Base-by-base conservation (phyloP, 2,888 invertebrate species). In the Furcula furcula region DNA sequence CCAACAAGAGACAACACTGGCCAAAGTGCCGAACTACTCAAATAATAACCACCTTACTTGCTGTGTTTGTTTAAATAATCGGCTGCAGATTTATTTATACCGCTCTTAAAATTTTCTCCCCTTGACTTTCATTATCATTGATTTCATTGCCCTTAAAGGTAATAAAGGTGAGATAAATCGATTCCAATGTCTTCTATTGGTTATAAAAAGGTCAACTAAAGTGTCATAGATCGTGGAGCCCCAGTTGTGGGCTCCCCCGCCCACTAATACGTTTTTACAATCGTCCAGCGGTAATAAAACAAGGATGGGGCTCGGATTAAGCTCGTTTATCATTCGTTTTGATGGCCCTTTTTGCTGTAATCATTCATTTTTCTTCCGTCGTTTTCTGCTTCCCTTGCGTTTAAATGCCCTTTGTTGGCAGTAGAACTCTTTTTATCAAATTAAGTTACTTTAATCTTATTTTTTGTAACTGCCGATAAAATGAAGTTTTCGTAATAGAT, bases 341-440 rank as follows among this genome's bases (percentile, higher is more conserved):
- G 86, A 88, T 86, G 78, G 85, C 84, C 83, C 77, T 87, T 87
- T 86, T 87, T 87, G 86, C 83, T 72, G 82, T 85, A 86, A 88
- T 88, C 87, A 85, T 86, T 88, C 87, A 88, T 87, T 88, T 87
- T 84, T 86, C 85, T 83, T 85, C 86, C 78, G 78, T 80, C 80
- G 78, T 82, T 81, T 81, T 82, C 81, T 78, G 76, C 78, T 83
- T 80, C 77, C 80, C 75, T 84, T 78, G 78, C 76, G 71, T 80
- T 83, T 82, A 79, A 83, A 81, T 77, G 79, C 73, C 81, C 71
- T 80, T 82, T 79, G 80, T 81, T 76, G 71, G 64, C 44, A 52
- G 50, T 58, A 58, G 66, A 74, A 78, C 80, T 77, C 71, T 76
- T 75, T 55, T 73, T 73, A 73, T 72, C 64, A 71, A 76, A 77